These are phyloP conservation scores for Bombus huntii DNA, from an alignment of 1,140 invertebrate genomes.

Conservation along the genomic window DNA sequence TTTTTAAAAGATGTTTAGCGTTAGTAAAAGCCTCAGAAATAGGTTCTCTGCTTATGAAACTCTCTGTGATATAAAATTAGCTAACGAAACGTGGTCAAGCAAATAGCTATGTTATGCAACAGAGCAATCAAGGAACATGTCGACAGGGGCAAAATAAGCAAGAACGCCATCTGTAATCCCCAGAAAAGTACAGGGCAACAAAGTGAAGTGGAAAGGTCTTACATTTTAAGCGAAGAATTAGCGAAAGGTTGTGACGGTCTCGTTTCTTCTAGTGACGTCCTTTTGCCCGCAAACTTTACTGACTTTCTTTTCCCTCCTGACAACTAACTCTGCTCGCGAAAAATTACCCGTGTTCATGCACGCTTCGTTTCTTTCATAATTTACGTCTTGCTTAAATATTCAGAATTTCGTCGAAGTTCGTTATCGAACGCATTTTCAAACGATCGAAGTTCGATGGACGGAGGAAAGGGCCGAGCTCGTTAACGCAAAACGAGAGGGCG, in stretches of 20 bases:
- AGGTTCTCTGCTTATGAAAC: background rate
- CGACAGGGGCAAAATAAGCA: background rate
- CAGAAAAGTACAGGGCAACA: background rate
- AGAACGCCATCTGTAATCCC: background rate
- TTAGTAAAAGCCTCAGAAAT: background rate
- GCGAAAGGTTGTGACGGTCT: constrained; percentile 4
- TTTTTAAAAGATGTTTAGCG: background rate
- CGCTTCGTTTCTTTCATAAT: constrained; percentile 33
- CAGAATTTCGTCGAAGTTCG: background rate
- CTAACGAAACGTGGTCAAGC: too few species aligned
- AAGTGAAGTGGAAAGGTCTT: background rate
- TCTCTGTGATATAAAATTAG: background rate
- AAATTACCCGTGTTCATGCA: constrained; percentile 14
- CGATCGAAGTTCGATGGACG: background rate
- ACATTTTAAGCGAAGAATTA: constrained; percentile 28
- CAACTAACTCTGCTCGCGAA: constrained; percentile 13
- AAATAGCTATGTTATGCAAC: background rate
- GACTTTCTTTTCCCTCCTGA: background rate
- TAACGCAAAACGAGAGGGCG: background rate
- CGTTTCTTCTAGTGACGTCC: constrained; percentile 2
- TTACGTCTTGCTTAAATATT: constrained; percentile 40
- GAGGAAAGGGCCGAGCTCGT: background rate
- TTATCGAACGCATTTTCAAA: background rate
- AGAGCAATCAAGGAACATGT: background rate
- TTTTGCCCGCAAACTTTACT: constrained; percentile 11